These are phyloP conservation scores for Mormyrus proboscirostris DNA, from an alignment of 2,797 vertebrate genomes.

Conservation along the genomic window DNA sequence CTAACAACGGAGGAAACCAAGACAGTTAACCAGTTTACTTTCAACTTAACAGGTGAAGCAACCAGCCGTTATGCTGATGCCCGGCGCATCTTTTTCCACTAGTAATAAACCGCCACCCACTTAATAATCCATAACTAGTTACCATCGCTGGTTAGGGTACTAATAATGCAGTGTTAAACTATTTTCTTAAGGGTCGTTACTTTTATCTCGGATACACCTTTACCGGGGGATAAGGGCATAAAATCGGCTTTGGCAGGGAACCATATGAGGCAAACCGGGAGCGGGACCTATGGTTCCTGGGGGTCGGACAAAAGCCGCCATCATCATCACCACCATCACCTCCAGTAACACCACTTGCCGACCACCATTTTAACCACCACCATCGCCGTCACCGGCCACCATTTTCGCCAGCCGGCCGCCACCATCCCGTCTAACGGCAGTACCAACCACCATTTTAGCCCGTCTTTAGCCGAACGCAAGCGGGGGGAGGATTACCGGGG, in stretches of 20 bases:
- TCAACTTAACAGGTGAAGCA: background rate
- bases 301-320: background rate
- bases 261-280: background rate
- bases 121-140: background rate
- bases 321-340: constrained; percentile 25
- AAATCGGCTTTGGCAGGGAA: background rate
- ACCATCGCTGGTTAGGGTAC: background rate
- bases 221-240: background rate
- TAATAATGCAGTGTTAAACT: background rate
- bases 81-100: background rate
- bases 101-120: background rate
- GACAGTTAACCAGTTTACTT: background rate
- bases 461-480: background rate
- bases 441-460: background rate
- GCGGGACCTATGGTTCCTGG: background rate
- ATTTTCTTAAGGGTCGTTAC: background rate
- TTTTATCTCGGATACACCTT: background rate
- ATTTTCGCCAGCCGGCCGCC: constrained; percentile 2
- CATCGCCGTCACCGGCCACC: constrained; percentile 41
- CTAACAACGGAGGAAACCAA: background rate
- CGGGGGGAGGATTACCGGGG: background rate
- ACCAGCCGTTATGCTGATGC: background rate
- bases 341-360: constrained; percentile 33
- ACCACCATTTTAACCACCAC: constrained; percentile 59
- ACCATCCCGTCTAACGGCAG: background rate